Percentiles rank a stretch among this genome's conserved stretches.
Conservation (phyloP, 2,888 invertebrate genomes). For the Mechanitis messenoides region DNA sequence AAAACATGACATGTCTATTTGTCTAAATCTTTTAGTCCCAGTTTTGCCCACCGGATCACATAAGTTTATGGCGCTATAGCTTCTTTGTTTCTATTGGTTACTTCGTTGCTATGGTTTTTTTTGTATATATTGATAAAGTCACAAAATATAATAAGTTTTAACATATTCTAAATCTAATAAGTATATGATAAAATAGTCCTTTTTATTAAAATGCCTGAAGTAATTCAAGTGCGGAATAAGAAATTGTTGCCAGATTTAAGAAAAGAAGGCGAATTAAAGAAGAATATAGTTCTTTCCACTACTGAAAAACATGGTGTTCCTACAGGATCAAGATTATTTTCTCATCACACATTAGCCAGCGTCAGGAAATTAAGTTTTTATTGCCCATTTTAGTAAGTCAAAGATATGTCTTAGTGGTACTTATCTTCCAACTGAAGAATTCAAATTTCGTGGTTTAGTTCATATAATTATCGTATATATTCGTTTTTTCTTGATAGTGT, state of each 20-base stretch:
- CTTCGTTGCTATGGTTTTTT: not conserved
- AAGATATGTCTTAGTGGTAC: too few relatives aligned
- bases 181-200: conserved; percentile 16
- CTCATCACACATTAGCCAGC: conserved; percentile 78
- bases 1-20: too few relatives aligned
- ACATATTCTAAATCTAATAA: conserved; percentile 9
- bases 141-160: not conserved
- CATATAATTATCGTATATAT: too few relatives aligned
- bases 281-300: conserved; percentile 58
- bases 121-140: not conserved
- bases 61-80: too few relatives aligned
- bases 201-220: conserved; percentile 39
- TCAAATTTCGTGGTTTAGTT: too few relatives aligned
- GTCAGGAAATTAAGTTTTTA: conserved; percentile 67
- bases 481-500: too few relatives aligned
- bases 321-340: conserved; percentile 72
- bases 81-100: too few relatives aligned
- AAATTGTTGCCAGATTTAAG: conserved; percentile 60
- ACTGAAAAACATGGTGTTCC: conserved; percentile 59
- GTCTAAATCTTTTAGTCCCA: too few relatives aligned
- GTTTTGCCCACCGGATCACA: too few relatives aligned
- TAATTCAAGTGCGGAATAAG: conserved; percentile 65
- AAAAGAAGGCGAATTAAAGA: conserved; percentile 60
- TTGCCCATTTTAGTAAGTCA: conserved; percentile 63
- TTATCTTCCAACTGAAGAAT: too few relatives aligned